A percentile compares a stretch with the other conserved stretches of the same genome.
Evolutionary conservation across 2,888 invertebrate species (phyloP).

Genomic region (Noctua comes): DNA sequence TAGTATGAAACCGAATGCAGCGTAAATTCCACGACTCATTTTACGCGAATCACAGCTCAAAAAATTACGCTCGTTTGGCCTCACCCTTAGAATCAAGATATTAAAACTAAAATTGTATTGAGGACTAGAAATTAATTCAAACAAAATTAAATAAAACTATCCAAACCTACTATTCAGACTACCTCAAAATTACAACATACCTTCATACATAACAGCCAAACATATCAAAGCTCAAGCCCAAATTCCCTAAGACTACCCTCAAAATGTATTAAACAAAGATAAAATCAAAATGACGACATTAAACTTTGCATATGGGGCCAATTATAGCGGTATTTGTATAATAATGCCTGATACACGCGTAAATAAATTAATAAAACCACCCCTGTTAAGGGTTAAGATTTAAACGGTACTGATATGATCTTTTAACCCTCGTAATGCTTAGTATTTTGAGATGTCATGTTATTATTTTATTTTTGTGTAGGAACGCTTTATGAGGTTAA

Average conservation of each 20-base stretch:
- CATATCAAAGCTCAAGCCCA: slow-evolving; percentile 18
- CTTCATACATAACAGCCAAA: slow-evolving; percentile 11
- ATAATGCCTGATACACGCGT: slow-evolving; percentile 83
- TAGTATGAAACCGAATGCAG: too few species aligned
- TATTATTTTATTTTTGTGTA: neutral
- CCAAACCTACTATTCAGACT: neutral
- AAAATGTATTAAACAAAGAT: slow-evolving; percentile 85
- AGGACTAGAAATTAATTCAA: neutral
- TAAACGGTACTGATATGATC: slow-evolving; percentile 80
- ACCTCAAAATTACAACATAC: slow-evolving; percentile 7
- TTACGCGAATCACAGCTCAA: too few species aligned
- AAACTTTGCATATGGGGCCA: slow-evolving; percentile 88
- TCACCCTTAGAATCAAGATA: too few species aligned
- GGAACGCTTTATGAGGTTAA: neutral
- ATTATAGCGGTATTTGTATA: slow-evolving; percentile 84
- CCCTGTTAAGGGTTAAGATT: slow-evolving; percentile 86
- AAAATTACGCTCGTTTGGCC: too few species aligned
- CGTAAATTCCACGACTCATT: too few species aligned
- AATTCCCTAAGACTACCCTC: slow-evolving; percentile 67
- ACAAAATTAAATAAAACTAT: neutral
- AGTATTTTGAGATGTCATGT: slow-evolving; percentile 52
- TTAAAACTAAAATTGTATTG: neutral
- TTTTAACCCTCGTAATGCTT: slow-evolving; percentile 74
- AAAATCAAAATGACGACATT: slow-evolving; percentile 82
- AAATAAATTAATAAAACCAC: slow-evolving; percentile 89